phyloP scores from a whole-genome alignment of 2,113 vertebrate genomes.

The Mesoclemmys tuberculata region DNA sequence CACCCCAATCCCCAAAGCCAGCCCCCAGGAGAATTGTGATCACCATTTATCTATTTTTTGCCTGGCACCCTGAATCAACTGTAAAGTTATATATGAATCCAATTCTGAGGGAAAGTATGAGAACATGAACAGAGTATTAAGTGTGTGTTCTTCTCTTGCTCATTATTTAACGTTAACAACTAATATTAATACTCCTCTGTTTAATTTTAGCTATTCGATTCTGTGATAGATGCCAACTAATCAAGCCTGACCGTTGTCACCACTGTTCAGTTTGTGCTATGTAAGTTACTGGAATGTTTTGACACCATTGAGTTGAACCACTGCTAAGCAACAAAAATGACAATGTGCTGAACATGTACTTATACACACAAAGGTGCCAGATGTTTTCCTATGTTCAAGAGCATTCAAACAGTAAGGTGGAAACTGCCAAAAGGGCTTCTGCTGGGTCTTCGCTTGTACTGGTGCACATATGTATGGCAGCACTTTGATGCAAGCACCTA shows the following conservation, averaged over 20 bases:
- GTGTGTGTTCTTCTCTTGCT: not conserved
- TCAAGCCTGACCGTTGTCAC: slow-evolving; percentile 98
- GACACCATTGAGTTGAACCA: not conserved
- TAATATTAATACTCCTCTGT: not conserved
- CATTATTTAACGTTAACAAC: not conserved
- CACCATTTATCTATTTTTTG: not conserved
- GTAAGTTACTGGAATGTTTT: slow-evolving; percentile 83
- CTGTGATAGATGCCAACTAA: slow-evolving; percentile 96
- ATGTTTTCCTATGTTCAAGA: not conserved
- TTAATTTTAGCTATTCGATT: slow-evolving; percentile 91
- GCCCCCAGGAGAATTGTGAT: not conserved
- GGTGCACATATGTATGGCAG: not conserved
- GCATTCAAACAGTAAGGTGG: not conserved
- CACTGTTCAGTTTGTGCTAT: slow-evolving; percentile 96
- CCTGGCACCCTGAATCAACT: not conserved
- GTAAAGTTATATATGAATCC: not conserved
- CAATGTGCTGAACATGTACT: not conserved
- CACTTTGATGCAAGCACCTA: not conserved
- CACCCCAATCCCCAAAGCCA: too few relatives aligned
- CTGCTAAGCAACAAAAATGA: not conserved
- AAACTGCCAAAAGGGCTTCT: not conserved
- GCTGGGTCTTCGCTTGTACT: not conserved
- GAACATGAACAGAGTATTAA: not conserved
- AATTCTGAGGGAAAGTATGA: not conserved
- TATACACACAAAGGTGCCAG: not conserved